These are phyloP conservation scores for Myocastor coypus DNA, from an alignment of 2,113 vertebrate genomes.

Conservation along the genomic window DNA sequence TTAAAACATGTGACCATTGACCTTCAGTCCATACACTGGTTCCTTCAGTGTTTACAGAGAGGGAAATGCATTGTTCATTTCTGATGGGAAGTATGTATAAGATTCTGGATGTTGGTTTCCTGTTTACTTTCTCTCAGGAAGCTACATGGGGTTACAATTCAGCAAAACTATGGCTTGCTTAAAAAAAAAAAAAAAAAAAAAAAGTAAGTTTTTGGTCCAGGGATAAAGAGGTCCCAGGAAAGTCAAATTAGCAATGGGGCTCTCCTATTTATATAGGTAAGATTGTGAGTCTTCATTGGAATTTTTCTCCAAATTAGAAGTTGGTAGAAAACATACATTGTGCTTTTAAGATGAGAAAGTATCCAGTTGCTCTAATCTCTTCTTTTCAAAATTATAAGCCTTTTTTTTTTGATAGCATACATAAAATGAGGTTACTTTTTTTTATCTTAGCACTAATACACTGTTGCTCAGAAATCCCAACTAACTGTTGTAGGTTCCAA, in stretches of 20 bases:
- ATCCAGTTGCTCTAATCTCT: not conserved
- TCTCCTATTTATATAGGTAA: not conserved
- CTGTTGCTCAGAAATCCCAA: not conserved
- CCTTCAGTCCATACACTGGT: not conserved
- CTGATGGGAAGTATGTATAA: not conserved
- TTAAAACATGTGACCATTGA: not conserved
- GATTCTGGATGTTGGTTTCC: not conserved
- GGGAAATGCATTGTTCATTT: not conserved
- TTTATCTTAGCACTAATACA: not conserved
- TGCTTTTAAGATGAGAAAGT: not conserved
- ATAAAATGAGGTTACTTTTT: not conserved
- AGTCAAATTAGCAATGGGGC: not conserved
- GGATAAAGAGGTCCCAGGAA: not conserved
- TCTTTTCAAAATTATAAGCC: not conserved
- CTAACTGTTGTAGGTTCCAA: not conserved
- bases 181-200: not conserved
- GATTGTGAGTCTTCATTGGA: slow-evolving; percentile 4
- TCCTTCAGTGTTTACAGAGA: not conserved
- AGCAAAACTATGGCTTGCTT: not conserved
- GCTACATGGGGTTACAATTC: not conserved
- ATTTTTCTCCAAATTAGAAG: not conserved
- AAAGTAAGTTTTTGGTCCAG: not conserved
- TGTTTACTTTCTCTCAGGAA: not conserved
- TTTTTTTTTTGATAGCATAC: not conserved
- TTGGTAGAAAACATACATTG: not conserved